phyloP scores from a whole-genome alignment of 2,113 vertebrate species.

The Phasianus colchicus region DNA sequence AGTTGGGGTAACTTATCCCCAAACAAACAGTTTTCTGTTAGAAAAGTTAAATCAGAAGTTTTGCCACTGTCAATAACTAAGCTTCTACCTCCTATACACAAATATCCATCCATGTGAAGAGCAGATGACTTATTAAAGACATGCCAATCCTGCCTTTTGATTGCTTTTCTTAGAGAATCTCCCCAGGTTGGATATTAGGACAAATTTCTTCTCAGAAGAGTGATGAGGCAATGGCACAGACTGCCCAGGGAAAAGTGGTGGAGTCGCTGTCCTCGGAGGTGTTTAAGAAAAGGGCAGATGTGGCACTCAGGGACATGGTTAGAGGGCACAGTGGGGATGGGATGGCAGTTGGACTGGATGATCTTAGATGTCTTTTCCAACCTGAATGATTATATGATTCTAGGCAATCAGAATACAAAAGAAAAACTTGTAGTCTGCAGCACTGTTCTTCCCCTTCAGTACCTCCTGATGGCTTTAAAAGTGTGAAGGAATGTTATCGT shows the following conservation, averaged over 20 bases:
- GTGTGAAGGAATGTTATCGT: not conserved
- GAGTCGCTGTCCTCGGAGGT: no score
- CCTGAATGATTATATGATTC: no score
- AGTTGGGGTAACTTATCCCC: not conserved
- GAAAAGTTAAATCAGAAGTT: not conserved
- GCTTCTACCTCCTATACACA: not conserved
- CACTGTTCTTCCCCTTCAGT: not conserved
- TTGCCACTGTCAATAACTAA: not conserved
- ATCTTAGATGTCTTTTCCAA: no score
- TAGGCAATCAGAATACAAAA: not conserved
- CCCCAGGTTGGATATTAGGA: not conserved
- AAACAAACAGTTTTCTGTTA: not conserved
- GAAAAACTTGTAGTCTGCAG: not conserved
- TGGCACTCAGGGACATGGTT: no score
- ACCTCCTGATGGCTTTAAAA: not conserved
- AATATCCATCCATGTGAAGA: not conserved
- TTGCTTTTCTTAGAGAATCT: not conserved
- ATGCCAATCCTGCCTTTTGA: not conserved
- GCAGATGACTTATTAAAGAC: not conserved
- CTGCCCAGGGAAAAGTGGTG: no score
- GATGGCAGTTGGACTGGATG: no score
- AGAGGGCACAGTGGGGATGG: no score
- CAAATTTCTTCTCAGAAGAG: no score
- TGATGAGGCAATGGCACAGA: no score
- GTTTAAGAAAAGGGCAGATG: no score